These are phyloP conservation scores for Rhadinocentrus ornatus DNA, from an alignment of 2,797 vertebrate species.

Conservation along the genomic window DNA sequence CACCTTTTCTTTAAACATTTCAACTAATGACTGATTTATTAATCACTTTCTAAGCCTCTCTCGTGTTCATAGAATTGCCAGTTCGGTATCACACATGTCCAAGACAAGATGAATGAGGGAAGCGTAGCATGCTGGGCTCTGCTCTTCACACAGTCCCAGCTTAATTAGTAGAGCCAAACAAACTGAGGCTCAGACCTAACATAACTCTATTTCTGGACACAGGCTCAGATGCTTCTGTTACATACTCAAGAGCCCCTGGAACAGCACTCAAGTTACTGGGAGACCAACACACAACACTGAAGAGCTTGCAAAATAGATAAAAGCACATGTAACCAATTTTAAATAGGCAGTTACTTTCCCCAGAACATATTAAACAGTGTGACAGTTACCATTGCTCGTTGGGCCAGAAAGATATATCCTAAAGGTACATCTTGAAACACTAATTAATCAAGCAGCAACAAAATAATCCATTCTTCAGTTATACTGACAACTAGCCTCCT, in stretches of 20 bases:
- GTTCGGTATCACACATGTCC: conserved; percentile 41
- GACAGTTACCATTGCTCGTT: conserved; percentile 64
- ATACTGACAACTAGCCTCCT: conserved; percentile 58
- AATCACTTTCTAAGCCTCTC: conserved; percentile 36
- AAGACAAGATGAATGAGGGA: conserved; percentile 43
- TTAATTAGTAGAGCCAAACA: conserved; percentile 78
- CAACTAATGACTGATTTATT: conserved; percentile 34
- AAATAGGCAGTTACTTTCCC: conserved; percentile 47
- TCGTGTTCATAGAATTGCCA: conserved; percentile 32
- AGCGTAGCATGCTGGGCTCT: conserved; percentile 35
- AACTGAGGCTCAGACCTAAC: conserved; percentile 68
- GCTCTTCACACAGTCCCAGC: conserved; percentile 47
- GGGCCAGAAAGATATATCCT: conserved; percentile 43
- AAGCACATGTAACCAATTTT: conserved; percentile 46
- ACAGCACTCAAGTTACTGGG: conserved; percentile 73
- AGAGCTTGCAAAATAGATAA: conserved; percentile 42
- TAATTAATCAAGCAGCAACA: conserved; percentile 44
- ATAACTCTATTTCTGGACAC: conserved; percentile 78
- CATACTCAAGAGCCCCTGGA: conserved; percentile 69
- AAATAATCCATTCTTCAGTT: conserved; percentile 63
- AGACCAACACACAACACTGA: conserved; percentile 43
- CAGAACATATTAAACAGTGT: conserved; percentile 30
- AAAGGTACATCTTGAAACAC: conserved; percentile 52
- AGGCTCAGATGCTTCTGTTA: conserved; percentile 67
- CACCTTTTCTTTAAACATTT: conserved; percentile 35